Conservation (phyloP, 2,888 invertebrate genomes). For the Temnothorax ravouxi region DNA sequence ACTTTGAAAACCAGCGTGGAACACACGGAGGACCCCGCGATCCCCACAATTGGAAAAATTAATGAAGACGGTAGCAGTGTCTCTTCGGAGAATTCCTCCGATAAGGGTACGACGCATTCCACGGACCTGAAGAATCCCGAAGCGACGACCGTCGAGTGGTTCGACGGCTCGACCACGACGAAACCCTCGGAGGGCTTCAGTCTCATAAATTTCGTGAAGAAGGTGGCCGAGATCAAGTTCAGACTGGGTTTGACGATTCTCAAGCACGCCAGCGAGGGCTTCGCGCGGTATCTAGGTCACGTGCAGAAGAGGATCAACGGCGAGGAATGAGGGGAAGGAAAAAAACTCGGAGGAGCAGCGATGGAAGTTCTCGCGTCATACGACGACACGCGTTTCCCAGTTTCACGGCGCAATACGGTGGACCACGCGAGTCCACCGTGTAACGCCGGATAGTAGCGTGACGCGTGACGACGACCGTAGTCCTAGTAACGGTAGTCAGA, state of each 20-base stretch:
- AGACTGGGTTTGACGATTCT: conserved; percentile 90
- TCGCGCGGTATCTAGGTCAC: conserved; percentile 89
- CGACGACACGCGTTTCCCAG: neutral
- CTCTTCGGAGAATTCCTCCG: conserved; percentile 32
- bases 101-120: neutral
- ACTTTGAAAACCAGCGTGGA: neutral
- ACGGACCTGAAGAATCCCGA: conserved; percentile 61
- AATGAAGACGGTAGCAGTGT: conserved; percentile 28
- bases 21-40: neutral
- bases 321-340: conserved; percentile 74
- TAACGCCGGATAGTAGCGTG: neutral
- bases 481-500: conserved; percentile 37
- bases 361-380: conserved; percentile 4
- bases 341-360: neutral
- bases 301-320: conserved; percentile 87
- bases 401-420: neutral
- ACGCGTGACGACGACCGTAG: neutral
- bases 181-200: conserved; percentile 74
- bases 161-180: conserved; percentile 72
- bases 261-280: conserved; percentile 90
- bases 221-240: conserved; percentile 90
- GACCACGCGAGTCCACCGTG: neutral
- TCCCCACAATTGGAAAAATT: conserved; percentile 15
- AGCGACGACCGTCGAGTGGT: conserved; percentile 75
- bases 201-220: conserved; percentile 89